Base-by-base conservation (phyloP, 2,797 vertebrate species). In the Rhodeus uyekii region DNA sequence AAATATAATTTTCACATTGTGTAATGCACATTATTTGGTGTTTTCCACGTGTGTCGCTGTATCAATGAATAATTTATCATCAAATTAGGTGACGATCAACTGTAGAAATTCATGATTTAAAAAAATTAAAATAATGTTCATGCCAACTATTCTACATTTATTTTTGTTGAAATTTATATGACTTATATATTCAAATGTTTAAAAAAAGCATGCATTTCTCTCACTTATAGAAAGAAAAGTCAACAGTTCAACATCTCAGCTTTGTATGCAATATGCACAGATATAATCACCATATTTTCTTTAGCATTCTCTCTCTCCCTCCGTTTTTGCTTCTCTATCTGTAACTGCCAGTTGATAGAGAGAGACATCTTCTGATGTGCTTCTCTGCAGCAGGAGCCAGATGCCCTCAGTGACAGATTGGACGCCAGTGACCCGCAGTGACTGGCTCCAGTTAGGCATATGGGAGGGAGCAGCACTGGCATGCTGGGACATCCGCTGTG, bases 311-410 rank as follows among this genome's bases (percentile, higher is more conserved):
- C 22, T 67, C 39, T 76, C 39, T 48, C n/a, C 24, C 10, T 63
- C 27, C 12, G 4, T 48, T 32, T 50, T 48, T 29, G 55, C 32
- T 27, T 64, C 36, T 27, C 46, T 8, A 7, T 32, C 22, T 34
- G 32, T 58, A 18, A 50, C 34, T 58, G 32, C 24, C 76, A 69
- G 75, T 44, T 78, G 16, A 42, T 9, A 72, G 27, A 64, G 22
- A 68, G 61, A 67, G 63, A 61, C 76, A 75, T 85, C 80, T 85
- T 76, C 75, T 79, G 50, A 39, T 74, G 39, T 68, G 48, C 29
- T 58, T 82, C 80, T 68, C 27, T 48, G 12, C 2, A 48, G 74
- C 38, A 65, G 67, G 29, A 82, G 61, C 75, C 69, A 78, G 76
- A 77, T 67, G 63, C 68, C 68, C 53, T 68, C 29, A 14, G 76